Evolutionary conservation across 2,797 vertebrate species (phyloP).

Genomic region (Eospalax fontanierii): DNA sequence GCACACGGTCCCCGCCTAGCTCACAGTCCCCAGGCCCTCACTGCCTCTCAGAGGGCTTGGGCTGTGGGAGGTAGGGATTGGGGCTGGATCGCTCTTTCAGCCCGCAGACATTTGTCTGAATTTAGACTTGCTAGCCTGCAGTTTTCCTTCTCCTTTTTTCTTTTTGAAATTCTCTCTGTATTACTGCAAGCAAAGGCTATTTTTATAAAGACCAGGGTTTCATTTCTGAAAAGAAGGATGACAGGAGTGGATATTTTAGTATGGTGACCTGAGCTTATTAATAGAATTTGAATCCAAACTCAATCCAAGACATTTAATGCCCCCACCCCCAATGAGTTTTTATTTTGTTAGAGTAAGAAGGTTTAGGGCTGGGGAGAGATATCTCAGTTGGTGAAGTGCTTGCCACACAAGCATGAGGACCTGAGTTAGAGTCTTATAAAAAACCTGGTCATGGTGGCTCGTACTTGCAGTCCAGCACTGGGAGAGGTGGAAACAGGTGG

Average conservation of each 20-base stretch:
- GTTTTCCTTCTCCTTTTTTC: conserved; percentile 76
- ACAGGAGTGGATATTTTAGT: conserved; percentile 71
- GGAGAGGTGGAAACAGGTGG: background rate
- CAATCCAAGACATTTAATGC: conserved; percentile 43
- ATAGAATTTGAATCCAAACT: conserved; percentile 68
- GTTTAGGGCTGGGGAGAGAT: background rate
- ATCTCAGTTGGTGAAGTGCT: background rate
- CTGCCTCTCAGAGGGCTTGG: background rate
- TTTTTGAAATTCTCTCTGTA: conserved; percentile 54
- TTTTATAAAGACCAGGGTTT: conserved; percentile 78
- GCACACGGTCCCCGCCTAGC: background rate
- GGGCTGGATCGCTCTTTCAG: background rate
- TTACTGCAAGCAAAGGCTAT: conserved; percentile 78
- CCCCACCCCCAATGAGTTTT: background rate
- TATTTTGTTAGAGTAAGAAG: conserved; percentile 44
- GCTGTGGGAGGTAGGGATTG: background rate
- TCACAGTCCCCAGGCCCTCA: background rate
- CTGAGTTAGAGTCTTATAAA: background rate
- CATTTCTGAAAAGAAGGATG: conserved; percentile 80
- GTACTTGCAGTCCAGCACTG: background rate
- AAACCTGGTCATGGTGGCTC: background rate
- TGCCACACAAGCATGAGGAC: background rate
- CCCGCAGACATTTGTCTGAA: conserved; percentile 57
- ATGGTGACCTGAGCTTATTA: conserved; percentile 61
- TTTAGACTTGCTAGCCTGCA: conserved; percentile 67